phyloP scores from a whole-genome alignment of 2,888 invertebrate genomes.

The Mesorhabditis belari region DNA sequence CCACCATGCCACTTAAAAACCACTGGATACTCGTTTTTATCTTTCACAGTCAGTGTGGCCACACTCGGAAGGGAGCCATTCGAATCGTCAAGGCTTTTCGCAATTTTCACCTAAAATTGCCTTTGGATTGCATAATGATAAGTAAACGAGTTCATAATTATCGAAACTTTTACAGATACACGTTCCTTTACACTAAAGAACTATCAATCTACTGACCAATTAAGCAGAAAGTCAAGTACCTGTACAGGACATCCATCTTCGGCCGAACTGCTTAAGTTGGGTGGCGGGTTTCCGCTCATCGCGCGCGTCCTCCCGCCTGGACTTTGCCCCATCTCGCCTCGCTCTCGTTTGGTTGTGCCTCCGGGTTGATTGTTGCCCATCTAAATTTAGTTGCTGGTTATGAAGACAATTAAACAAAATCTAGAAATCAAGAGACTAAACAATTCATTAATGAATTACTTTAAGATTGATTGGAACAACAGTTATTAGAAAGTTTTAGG shows the following conservation, averaged over 20 bases:
- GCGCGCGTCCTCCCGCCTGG: background rate
- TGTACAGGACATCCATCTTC: slow-evolving; percentile 53
- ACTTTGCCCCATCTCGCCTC: slow-evolving; percentile 9
- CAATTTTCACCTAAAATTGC: slow-evolving; percentile 51
- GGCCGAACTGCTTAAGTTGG: slow-evolving; percentile 17
- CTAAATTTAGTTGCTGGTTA: too few species aligned
- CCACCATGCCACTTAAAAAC: slow-evolving; percentile 49
- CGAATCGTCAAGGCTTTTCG: slow-evolving; percentile 34
- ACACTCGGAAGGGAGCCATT: background rate
- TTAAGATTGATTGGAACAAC: too few species aligned
- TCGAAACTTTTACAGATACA: background rate
- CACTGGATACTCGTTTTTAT: slow-evolving; percentile 49
- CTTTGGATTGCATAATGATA: too few species aligned
- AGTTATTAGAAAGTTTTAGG: too few species aligned
- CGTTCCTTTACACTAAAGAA: background rate
- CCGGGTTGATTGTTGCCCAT: slow-evolving; percentile 51
- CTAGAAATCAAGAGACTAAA: too few species aligned
- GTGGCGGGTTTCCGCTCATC: slow-evolving; percentile 12
- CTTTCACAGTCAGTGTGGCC: slow-evolving; percentile 10
- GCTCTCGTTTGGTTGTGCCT: slow-evolving; percentile 47
- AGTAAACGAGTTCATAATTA: too few species aligned
- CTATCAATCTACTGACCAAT: background rate
- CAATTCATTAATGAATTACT: too few species aligned
- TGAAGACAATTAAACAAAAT: too few species aligned
- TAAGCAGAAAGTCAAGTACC: slow-evolving; percentile 9